These are phyloP conservation scores for Varanus salvator DNA, from an alignment of 2,113 vertebrate genomes.

Conservation along the genomic window DNA sequence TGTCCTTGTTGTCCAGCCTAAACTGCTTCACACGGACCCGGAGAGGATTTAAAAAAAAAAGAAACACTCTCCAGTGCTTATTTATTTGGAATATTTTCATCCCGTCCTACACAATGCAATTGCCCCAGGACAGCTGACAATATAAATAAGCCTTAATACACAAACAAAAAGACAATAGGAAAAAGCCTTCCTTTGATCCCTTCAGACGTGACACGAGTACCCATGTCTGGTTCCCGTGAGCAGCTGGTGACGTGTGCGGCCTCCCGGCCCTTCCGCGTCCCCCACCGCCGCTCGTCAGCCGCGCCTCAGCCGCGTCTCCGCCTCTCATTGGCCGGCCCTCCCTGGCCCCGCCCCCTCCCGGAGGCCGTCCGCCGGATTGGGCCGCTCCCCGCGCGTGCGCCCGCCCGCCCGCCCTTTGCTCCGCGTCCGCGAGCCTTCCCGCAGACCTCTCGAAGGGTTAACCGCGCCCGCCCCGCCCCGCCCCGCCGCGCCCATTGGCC, in stretches of 20 bases:
- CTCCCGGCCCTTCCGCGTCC: fast-evolving
- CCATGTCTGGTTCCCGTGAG: neutral
- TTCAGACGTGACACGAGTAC: neutral
- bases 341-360: neutral
- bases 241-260: neutral
- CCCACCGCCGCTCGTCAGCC: fast-evolving
- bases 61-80: too few relatives aligned
- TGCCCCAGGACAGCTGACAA: too few relatives aligned
- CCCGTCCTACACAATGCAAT: too few relatives aligned
- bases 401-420: fast-evolving
- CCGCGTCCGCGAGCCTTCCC: too few relatives aligned
- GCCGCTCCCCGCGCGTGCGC: neutral
- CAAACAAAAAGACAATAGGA: neutral
- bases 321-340: neutral
- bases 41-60: too few relatives aligned
- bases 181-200: neutral
- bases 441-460: neutral
- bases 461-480: too few relatives aligned
- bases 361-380: neutral
- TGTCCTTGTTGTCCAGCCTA: too few relatives aligned
- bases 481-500: too few relatives aligned
- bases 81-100: too few relatives aligned
- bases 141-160: too few relatives aligned
- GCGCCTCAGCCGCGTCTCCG: neutral
- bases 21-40: too few relatives aligned